Conservation (phyloP, 2,113 vertebrate genomes). For the Pelodiscus sinensis region DNA sequence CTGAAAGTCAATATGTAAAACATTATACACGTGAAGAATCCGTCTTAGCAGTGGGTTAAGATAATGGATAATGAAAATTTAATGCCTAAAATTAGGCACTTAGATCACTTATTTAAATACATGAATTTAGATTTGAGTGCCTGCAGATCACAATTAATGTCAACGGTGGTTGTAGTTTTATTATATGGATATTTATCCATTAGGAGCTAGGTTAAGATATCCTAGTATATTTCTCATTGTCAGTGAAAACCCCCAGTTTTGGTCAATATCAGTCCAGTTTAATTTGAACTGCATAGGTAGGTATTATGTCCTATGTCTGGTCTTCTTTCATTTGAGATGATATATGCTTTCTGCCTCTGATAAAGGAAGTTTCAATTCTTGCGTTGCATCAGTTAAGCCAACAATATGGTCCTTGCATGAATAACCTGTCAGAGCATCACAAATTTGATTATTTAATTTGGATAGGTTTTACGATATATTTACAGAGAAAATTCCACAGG, state of each 20-base stretch:
- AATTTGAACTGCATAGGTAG: not conserved
- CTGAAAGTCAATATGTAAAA: not conserved
- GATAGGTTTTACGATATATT: accelerated
- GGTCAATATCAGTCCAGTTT: not conserved
- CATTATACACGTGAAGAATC: not conserved
- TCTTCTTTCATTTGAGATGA: not conserved
- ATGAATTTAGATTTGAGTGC: not conserved
- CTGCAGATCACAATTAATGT: not conserved
- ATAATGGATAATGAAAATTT: not conserved
- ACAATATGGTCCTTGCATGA: accelerated
- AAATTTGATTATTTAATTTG: accelerated
- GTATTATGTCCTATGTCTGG: not conserved
- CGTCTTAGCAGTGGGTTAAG: not conserved
- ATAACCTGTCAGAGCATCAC: accelerated
- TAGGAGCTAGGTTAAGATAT: not conserved
- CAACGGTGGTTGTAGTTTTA: not conserved
- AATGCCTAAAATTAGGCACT: not conserved
- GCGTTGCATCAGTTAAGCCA: not conserved
- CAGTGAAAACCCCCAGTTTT: not conserved
- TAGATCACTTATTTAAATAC: not conserved
- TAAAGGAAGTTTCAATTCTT: not conserved
- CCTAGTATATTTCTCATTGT: not conserved
- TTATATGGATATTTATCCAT: not conserved
- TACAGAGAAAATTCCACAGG: accelerated
- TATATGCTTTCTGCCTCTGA: not conserved